phyloP scores from a whole-genome alignment of 2,797 vertebrate genomes.

The Phyllotis vaccarum region DNA sequence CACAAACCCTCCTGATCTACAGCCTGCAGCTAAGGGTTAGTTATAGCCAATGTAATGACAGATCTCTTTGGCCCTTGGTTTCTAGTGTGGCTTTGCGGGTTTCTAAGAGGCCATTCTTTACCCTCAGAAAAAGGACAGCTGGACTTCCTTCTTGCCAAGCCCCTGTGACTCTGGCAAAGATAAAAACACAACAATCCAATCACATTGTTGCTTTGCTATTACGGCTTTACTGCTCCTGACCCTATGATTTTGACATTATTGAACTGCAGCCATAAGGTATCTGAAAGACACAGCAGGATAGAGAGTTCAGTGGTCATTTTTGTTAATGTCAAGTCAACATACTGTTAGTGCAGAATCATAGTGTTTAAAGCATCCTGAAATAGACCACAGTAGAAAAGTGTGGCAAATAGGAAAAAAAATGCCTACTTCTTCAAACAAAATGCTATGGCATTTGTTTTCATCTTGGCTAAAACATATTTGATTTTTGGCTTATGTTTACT shows the following conservation, averaged over 20 bases:
- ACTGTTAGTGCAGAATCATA: background rate
- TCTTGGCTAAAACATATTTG: conserved; percentile 36
- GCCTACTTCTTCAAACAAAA: conserved; percentile 53
- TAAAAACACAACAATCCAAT: background rate
- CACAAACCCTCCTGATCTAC: background rate
- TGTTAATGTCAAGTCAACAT: background rate
- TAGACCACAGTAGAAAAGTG: background rate
- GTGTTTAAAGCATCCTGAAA: background rate
- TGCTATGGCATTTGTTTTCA: conserved; percentile 42
- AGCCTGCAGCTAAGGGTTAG: background rate
- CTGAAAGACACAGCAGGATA: background rate
- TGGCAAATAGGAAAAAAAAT: background rate
- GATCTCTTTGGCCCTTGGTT: background rate
- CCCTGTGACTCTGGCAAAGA: background rate
- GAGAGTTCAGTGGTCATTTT: background rate
- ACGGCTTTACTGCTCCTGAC: background rate
- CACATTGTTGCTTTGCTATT: background rate
- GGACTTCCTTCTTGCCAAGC: background rate
- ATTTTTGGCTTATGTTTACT: conserved; percentile 49
- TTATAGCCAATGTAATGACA: background rate
- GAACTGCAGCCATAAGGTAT: background rate
- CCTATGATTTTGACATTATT: background rate
- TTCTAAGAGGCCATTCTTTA: background rate
- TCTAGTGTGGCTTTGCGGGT: background rate
- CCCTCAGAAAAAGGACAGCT: background rate